Conservation (phyloP, 1,140 invertebrate genomes). For the Helicoverpa zea region DNA sequence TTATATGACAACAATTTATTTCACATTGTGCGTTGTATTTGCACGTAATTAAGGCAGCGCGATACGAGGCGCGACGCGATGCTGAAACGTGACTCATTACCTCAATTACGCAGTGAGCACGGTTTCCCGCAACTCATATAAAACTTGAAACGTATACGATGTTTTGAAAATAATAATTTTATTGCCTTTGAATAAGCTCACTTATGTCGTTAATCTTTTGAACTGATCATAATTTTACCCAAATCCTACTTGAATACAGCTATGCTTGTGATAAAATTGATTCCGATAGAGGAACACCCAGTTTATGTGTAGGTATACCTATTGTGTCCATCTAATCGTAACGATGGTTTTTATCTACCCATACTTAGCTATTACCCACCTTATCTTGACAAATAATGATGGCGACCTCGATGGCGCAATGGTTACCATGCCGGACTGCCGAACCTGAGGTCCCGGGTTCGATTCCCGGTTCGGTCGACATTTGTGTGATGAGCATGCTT, state of each 20-base stretch:
- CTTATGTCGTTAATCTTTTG: neutral
- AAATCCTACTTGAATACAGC: neutral
- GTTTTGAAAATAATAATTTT: constrained; percentile 13
- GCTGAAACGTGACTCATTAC: constrained; percentile 60
- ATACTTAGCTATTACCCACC: constrained; percentile 1
- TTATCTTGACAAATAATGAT: constrained; percentile 32
- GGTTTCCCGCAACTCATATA: constrained; percentile 37
- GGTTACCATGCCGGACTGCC: too few species aligned
- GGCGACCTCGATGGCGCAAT: too few species aligned
- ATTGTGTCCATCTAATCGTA: constrained; percentile 17
- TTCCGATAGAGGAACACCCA: neutral
- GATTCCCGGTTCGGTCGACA: too few species aligned
- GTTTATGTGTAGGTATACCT: neutral
- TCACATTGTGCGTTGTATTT: constrained; percentile 52
- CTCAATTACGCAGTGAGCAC: constrained; percentile 53
- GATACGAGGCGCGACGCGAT: constrained; percentile 29
- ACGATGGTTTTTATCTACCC: constrained; percentile 30
- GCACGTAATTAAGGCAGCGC: constrained; percentile 49
- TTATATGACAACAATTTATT: constrained; percentile 48
- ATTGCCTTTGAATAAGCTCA: neutral
- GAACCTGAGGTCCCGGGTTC: too few species aligned
- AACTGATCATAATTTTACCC: neutral
- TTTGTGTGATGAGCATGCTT: too few species aligned
- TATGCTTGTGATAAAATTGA: constrained; percentile 1
- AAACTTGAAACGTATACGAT: constrained; percentile 13